Percentiles rank a stretch among this genome's conserved stretches.
phyloP scores from a whole-genome alignment of 2,113 vertebrate species.

The Felis catus region F.catus_Fca126_mat1.0 CM031415.1:198063501-198064000 shows the following conservation, averaged over 20 bases:
- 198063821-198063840: too few species aligned
- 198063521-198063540: neutral
- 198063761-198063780: neutral
- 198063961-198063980: neutral
- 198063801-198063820: neutral
- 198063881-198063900: neutral
- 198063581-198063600: neutral
- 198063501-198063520: neutral
- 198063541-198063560: neutral
- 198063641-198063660: neutral
- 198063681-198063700: neutral
- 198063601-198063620: fast-evolving
- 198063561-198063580: neutral
- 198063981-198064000: neutral
- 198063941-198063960: neutral
- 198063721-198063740: neutral
- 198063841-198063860: neutral
- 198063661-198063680: neutral
- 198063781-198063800: neutral
- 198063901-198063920: neutral
- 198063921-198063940: neutral
- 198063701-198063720: neutral
- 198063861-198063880: neutral
- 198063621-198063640: neutral
- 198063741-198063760: neutral